phyloP scores from a whole-genome alignment of 2,888 invertebrate species.

The Atherix ibis region DNA sequence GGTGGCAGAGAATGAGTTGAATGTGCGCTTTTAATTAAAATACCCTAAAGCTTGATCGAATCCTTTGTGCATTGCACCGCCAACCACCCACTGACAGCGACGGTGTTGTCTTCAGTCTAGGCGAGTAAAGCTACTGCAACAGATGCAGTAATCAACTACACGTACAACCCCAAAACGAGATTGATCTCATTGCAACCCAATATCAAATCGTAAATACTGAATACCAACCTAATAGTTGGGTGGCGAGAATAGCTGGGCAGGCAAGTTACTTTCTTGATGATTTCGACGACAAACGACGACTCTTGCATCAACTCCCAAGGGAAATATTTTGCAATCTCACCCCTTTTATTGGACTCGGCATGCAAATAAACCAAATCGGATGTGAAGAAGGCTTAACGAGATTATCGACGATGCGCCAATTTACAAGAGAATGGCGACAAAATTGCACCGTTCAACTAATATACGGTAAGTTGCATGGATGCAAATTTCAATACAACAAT shows the following conservation, averaged over 20 bases:
- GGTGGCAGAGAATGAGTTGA: too few species aligned
- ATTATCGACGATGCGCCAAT: conserved; percentile 13
- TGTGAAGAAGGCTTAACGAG: conserved; percentile 10
- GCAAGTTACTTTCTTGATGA: too few species aligned
- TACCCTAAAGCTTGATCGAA: conserved; percentile 7
- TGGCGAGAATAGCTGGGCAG: conserved; percentile 1
- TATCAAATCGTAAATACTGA: not conserved
- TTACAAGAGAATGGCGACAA: conserved; percentile 11
- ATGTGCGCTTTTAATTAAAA: conserved; percentile 11
- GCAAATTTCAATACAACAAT: too few species aligned
- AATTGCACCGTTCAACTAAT: conserved; percentile 10
- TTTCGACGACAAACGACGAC: too few species aligned
- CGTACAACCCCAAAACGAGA: too few species aligned
- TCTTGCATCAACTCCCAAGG: too few species aligned
- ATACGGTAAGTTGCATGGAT: not conserved
- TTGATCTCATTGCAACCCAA: conserved; percentile 5
- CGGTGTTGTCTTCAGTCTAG: too few species aligned
- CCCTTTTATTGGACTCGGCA: conserved; percentile 1
- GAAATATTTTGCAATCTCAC: conserved; percentile 9
- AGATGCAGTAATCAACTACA: too few species aligned
- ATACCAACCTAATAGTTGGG: too few species aligned
- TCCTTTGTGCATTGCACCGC: conserved; percentile 5
- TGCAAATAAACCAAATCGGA: conserved; percentile 5
- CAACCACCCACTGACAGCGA: too few species aligned
- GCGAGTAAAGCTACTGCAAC: too few species aligned